These are phyloP conservation scores for Cryptophagus acutangulus DNA, from an alignment of 2,888 invertebrate genomes.

Conservation along the genomic window DNA sequence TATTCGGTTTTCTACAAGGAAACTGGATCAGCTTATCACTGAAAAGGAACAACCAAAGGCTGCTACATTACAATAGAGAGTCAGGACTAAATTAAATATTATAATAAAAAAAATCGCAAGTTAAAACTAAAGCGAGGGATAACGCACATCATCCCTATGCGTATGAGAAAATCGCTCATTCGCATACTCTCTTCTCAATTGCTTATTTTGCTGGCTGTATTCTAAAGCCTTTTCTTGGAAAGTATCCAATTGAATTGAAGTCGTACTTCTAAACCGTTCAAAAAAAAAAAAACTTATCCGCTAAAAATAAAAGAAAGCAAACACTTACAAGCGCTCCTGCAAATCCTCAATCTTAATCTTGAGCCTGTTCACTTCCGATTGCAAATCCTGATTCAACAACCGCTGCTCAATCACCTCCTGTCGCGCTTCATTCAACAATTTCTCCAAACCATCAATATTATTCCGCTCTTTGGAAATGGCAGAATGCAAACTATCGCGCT, in stretches of 20 bases:
- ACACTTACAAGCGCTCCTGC: slow-evolving; percentile 52
- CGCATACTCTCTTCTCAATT: slow-evolving; percentile 52
- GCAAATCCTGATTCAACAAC: slow-evolving; percentile 60
- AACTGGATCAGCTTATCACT: no score
- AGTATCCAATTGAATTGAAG: slow-evolving; percentile 47
- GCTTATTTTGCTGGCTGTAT: slow-evolving; percentile 52
- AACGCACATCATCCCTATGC: slow-evolving; percentile 43
- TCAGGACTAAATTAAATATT: no score
- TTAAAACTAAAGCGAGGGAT: slow-evolving; percentile 40
- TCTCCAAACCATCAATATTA: slow-evolving; percentile 54
- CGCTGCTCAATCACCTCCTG: slow-evolving; percentile 60
- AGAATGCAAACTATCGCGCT: slow-evolving; percentile 46
- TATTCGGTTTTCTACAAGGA: no score
- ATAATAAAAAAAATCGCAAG: background rate
- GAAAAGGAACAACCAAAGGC: no score
- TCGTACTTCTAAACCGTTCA: slow-evolving; percentile 23
- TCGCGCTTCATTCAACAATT: slow-evolving; percentile 53
- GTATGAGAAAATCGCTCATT: slow-evolving; percentile 52
- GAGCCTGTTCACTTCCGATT: slow-evolving; percentile 56
- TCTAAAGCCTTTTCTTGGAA: slow-evolving; percentile 54
- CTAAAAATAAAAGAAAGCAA: slow-evolving; percentile 12
- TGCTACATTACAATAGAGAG: no score
- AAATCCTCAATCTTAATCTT: slow-evolving; percentile 53
- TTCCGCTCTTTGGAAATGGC: slow-evolving; percentile 48
- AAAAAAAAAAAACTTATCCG: slow-evolving; percentile 7